Evolutionary conservation across 2,797 vertebrate genomes (phyloP).

Genomic region (Merluccius polli): DNA sequence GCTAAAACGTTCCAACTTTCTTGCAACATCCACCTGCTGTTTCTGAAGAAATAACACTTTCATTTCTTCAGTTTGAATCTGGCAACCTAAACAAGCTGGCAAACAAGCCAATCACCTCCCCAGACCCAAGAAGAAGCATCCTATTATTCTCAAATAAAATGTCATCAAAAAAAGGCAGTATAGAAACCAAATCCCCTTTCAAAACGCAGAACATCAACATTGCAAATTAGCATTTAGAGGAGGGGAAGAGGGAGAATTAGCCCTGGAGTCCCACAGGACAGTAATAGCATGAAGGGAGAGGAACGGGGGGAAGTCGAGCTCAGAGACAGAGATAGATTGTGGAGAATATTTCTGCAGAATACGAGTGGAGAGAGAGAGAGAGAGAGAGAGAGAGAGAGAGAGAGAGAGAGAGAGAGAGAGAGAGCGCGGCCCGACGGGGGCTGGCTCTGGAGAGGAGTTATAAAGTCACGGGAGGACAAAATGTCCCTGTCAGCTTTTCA

Average conservation of each 20-base stretch:
- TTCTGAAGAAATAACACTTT: constrained; percentile 17
- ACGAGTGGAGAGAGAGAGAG: constrained; percentile 19
- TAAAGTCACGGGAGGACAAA: constrained; percentile 58
- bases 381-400: background rate
- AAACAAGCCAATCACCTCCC: background rate
- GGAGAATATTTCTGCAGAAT: constrained; percentile 60
- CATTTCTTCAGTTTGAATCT: background rate
- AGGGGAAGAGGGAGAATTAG: constrained; percentile 33
- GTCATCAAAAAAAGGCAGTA: constrained; percentile 28
- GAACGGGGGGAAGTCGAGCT: constrained; percentile 46
- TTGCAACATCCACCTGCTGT: background rate
- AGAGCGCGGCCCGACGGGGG: constrained; percentile 11
- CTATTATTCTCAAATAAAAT: constrained; percentile 37
- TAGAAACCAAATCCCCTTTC: constrained; percentile 39
- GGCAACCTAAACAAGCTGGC: constrained; percentile 1
- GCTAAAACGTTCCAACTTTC: background rate
- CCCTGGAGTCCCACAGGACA: constrained; percentile 53
- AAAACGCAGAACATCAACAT: constrained; percentile 57
- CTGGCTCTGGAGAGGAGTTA: constrained; percentile 46
- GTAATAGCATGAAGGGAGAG: constrained; percentile 49
- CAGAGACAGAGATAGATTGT: constrained; percentile 60
- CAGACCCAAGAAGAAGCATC: background rate
- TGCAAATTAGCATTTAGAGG: constrained; percentile 62
- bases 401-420: background rate
- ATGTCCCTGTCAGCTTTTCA: constrained; percentile 50